These are phyloP conservation scores for Threskiornis aethiopicus DNA, from an alignment of 2,797 vertebrate genomes.

Conservation along the genomic window DNA sequence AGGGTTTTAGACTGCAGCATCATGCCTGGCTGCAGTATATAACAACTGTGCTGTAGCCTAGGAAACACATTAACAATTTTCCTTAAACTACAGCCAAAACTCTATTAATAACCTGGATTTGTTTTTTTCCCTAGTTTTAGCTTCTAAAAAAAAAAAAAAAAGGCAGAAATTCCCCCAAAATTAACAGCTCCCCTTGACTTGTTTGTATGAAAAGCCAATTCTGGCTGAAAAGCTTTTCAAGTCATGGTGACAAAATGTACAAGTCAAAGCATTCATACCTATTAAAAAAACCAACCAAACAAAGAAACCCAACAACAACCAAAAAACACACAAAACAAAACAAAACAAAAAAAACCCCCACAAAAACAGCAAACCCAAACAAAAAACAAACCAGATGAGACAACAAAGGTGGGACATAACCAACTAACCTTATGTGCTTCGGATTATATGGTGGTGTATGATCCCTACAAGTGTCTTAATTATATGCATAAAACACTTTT, in stretches of 20 bases:
- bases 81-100: background rate
- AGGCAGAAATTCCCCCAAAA: background rate
- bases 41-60: background rate
- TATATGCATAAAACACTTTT: background rate
- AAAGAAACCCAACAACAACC: background rate
- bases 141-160: background rate
- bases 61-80: background rate
- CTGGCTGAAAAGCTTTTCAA: background rate
- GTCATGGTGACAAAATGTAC: background rate
- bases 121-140: background rate
- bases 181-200: background rate
- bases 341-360: too few relatives aligned
- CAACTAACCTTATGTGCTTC: background rate
- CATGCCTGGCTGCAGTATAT: background rate
- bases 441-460: background rate
- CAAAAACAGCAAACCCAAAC: background rate
- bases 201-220: background rate
- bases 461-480: background rate
- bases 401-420: background rate
- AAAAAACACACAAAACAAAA: too few relatives aligned
- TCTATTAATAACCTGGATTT: background rate
- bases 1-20: background rate
- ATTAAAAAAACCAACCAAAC: background rate
- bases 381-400: background rate
- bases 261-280: background rate